Percentiles rank a stretch among this genome's conserved stretches.
Conservation (phyloP, 2,888 invertebrate genomes). For the Orthonychiurus folsomi region DNA sequence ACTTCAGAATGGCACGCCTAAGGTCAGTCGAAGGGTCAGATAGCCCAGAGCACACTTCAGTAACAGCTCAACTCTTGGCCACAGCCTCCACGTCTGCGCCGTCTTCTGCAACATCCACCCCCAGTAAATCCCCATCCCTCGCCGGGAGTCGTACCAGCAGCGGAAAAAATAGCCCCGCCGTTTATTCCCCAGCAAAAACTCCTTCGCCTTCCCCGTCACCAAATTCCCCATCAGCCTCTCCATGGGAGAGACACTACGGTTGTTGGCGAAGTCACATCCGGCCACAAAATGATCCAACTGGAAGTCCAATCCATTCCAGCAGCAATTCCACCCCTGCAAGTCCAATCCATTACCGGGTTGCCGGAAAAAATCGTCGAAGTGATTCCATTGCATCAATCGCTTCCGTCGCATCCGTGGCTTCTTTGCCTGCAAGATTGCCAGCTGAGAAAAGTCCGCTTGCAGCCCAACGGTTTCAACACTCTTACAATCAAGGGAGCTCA, state of each 20-base stretch:
- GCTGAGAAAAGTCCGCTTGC: not conserved
- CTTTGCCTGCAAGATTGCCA: slow-evolving; percentile 23
- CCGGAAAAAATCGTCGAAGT: slow-evolving; percentile 26
- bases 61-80: not conserved
- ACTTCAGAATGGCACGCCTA: not conserved
- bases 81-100: slow-evolving; percentile 12
- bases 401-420: slow-evolving; percentile 33
- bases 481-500: not conserved
- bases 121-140: not conserved
- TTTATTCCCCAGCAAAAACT: not conserved
- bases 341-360: slow-evolving; percentile 34
- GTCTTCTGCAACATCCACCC: slow-evolving; percentile 5
- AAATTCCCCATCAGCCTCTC: not conserved
- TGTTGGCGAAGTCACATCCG: slow-evolving; percentile 39
- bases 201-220: not conserved
- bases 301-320: slow-evolving; percentile 15
- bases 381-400: slow-evolving; percentile 38
- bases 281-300: slow-evolving; percentile 16
- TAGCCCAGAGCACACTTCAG: not conserved
- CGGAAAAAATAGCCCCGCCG: not conserved
- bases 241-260: slow-evolving; percentile 39
- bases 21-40: not conserved
- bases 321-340: slow-evolving; percentile 35
- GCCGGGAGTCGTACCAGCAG: not conserved
- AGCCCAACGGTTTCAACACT: not conserved